Conservation (phyloP, 92 coral and sea anemone genomes). For the Heliopora coerulea region DNA sequence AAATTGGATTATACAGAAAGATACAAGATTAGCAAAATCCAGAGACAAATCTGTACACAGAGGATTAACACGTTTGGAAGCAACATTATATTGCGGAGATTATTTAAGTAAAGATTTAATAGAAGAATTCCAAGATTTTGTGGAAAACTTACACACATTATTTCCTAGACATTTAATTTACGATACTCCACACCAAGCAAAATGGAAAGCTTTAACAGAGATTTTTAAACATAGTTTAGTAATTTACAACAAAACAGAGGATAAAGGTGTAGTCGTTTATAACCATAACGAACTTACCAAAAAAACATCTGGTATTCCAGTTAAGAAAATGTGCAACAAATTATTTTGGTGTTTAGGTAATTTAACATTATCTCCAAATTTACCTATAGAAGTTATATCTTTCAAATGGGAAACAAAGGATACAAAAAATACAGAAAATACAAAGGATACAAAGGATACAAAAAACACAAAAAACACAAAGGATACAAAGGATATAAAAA, state of each 20-base stretch:
- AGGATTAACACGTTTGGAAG: neutral
- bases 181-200: constrained; percentile 10
- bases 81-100: constrained; percentile 7
- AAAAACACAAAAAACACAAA: no score
- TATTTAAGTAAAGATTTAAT: neutral
- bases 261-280: constrained; percentile 32
- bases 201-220: constrained; percentile 26
- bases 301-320: constrained; percentile 22
- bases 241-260: constrained; percentile 21
- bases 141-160: neutral
- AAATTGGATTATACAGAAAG: constrained; percentile 3
- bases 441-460: neutral
- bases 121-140: neutral
- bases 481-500: neutral
- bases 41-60: neutral
- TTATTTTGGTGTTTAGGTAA: constrained; percentile 31
- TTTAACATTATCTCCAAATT: constrained; percentile 26
- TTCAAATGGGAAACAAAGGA: neutral
- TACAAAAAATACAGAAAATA: neutral
- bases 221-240: constrained; percentile 20
- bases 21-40: neutral
- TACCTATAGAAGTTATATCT: constrained; percentile 7
- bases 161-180: constrained; percentile 5
- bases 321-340: constrained; percentile 9
- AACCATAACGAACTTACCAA: constrained; percentile 26